A percentile compares a stretch with the other conserved stretches of the same genome.
Evolutionary conservation across 2,888 invertebrate species (phyloP).

Genomic region (Coelopa pilipes): DNA sequence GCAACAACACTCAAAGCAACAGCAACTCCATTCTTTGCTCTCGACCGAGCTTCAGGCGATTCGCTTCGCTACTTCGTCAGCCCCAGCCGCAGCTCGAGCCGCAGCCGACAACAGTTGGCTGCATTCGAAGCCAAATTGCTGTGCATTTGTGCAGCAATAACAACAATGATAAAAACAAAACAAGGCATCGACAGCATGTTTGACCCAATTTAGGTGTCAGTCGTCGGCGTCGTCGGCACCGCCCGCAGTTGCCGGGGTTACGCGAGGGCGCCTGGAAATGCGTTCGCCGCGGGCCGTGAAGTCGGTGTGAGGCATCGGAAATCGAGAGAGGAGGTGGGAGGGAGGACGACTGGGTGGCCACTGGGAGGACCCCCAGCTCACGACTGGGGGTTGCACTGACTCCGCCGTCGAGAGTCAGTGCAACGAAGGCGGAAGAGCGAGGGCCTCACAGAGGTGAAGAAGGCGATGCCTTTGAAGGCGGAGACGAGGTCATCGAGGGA

Average conservation of each 20-base stretch:
- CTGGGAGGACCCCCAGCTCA: too few species aligned
- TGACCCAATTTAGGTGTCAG: conserved; percentile 34
- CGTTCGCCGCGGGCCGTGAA: neutral
- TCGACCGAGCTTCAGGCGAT: neutral
- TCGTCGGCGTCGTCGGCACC: neutral
- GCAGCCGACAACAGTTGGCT: neutral
- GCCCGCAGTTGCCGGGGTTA: conserved; percentile 12
- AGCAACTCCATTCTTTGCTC: neutral
- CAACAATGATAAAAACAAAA: neutral
- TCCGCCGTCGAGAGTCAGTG: too few species aligned
- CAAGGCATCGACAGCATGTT: conserved; percentile 3
- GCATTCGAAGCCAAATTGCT: too few species aligned
- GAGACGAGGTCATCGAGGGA: too few species aligned
- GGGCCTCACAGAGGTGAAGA: too few species aligned
- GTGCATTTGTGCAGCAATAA: neutral
- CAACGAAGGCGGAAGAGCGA: too few species aligned
- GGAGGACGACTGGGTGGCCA: too few species aligned
- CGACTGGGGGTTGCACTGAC: too few species aligned
- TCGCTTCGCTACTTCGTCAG: neutral
- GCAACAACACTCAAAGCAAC: neutral
- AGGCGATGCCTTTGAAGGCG: too few species aligned
- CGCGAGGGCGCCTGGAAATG: conserved; percentile 8
- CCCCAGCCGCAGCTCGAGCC: too few species aligned
- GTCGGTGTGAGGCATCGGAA: neutral
- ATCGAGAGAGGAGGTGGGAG: neutral